phyloP scores from a whole-genome alignment of 2,797 vertebrate genomes.

The Glossophaga mutica region DNA sequence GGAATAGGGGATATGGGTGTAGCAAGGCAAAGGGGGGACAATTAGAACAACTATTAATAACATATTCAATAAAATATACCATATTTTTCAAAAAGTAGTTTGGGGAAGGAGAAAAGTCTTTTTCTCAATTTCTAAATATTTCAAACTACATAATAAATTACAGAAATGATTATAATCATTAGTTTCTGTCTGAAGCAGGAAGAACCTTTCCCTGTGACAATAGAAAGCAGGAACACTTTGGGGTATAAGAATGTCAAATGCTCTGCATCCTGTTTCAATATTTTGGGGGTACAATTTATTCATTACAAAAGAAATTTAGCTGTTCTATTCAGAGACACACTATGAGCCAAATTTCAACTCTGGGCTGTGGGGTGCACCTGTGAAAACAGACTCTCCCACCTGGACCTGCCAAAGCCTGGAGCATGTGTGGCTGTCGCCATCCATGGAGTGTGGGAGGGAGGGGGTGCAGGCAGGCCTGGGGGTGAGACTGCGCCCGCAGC shows the following conservation, averaged over 20 bases:
- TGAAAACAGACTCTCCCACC: constrained; percentile 71
- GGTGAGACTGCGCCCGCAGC: background rate
- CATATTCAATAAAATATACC: background rate
- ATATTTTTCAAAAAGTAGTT: background rate
- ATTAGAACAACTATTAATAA: background rate
- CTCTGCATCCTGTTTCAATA: background rate
- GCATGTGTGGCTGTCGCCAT: background rate
- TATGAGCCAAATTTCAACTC: constrained; percentile 10
- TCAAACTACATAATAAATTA: background rate
- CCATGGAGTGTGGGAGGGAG: constrained; percentile 33
- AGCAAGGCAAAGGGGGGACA: background rate
- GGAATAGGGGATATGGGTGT: background rate
- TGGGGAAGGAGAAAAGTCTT: background rate
- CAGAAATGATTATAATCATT: background rate
- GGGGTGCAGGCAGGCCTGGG: background rate
- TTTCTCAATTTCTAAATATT: background rate
- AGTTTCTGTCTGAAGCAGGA: background rate
- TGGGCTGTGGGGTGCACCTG: constrained; percentile 58
- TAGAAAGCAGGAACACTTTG: background rate
- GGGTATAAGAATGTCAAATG: background rate
- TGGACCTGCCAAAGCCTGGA: constrained; percentile 56
- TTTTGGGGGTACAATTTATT: background rate
- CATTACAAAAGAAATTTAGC: background rate
- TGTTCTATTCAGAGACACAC: constrained; percentile 2
- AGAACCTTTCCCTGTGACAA: background rate